These are phyloP conservation scores for Mayetiola destructor DNA, from an alignment of 2,888 invertebrate genomes.

Conservation along the genomic window DNA sequence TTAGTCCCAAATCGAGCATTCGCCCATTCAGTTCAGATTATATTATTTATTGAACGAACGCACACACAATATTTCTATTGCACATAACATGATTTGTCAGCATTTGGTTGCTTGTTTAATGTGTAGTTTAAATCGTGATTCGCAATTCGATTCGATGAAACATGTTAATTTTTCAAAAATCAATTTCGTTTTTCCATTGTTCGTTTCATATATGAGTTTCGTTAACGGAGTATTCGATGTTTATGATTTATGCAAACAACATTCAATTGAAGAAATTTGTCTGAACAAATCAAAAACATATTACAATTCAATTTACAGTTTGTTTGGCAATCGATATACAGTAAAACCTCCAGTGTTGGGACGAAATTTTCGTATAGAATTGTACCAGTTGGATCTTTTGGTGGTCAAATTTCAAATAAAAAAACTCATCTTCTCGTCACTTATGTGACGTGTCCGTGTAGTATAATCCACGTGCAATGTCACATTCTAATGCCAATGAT, in stretches of 20 bases:
- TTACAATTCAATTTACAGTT: background rate
- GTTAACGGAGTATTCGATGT: no score
- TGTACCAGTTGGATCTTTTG: no score
- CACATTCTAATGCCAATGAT: no score
- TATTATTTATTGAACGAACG: no score
- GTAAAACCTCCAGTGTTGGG: no score
- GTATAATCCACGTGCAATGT: background rate
- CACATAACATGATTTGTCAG: background rate
- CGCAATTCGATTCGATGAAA: background rate
- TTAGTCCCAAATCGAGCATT: background rate
- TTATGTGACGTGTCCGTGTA: background rate
- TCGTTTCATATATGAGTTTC: no score
- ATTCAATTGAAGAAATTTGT: background rate
- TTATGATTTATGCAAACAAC: no score
- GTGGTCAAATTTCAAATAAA: background rate
- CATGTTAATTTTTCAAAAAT: no score
- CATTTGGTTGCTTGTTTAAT: background rate
- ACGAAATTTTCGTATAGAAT: background rate
- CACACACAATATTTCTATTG: background rate
- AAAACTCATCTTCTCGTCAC: background rate
- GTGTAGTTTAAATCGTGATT: background rate
- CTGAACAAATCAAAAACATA: constrained; percentile 2
- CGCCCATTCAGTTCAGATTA: no score
- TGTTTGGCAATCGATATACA: background rate
- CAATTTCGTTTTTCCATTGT: no score